Evolutionary conservation across 2,113 vertebrate species (phyloP).

Genomic region (Mixornis gularis): DNA sequence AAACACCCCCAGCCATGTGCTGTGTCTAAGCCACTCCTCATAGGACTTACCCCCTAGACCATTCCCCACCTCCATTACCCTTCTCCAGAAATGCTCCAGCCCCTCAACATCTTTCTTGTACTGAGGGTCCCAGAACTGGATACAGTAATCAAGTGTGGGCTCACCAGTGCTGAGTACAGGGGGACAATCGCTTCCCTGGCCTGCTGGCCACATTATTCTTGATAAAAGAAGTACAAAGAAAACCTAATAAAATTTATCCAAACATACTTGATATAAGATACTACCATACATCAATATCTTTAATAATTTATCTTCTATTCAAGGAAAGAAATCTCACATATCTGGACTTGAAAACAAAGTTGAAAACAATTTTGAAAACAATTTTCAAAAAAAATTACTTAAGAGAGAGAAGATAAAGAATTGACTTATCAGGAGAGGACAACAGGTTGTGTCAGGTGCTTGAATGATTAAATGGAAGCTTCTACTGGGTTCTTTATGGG

Average conservation of each 20-base stretch:
- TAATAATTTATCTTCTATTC: not conserved
- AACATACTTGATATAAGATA: not conserved
- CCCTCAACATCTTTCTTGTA: not conserved
- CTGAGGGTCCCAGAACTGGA: not conserved
- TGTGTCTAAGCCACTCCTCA: not conserved
- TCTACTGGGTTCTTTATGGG: not conserved
- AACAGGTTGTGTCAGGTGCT: not conserved
- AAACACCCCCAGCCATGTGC: not conserved
- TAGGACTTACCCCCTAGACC: not conserved
- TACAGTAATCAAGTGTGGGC: fast-evolving
- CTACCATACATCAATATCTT: not conserved
- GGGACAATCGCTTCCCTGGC: not conserved
- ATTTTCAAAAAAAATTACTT: not conserved
- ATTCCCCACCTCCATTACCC: not conserved
- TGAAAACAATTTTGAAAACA: no score
- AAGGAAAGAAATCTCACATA: not conserved
- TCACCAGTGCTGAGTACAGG: not conserved
- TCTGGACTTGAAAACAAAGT: not conserved
- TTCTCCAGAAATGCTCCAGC: not conserved
- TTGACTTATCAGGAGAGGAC: not conserved
- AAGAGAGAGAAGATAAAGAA: not conserved
- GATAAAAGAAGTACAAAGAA: not conserved
- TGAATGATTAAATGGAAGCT: not conserved
- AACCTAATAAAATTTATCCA: not conserved
- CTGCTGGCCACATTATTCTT: not conserved